Evolutionary conservation across 1,140 invertebrate genomes (phyloP), one percentile per base, ranked within the genome.

Genomic region (Drosophila tsacasi): DNA sequence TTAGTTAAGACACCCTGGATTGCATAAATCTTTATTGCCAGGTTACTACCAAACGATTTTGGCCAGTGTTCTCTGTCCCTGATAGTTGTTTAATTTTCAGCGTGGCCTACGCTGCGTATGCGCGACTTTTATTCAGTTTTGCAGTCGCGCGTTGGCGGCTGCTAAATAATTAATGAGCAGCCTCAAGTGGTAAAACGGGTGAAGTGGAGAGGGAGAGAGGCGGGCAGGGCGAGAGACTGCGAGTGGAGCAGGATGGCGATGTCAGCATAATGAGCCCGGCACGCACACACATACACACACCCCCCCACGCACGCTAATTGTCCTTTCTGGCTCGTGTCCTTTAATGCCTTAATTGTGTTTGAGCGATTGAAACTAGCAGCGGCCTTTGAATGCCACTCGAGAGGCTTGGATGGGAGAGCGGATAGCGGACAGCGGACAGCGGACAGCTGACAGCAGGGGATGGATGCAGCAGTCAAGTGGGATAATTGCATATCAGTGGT

Each of bases 111-210:
- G 63, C 63, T 74, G 84, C 84, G 84, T 87, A 87, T 87, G 66
- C 81, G 84, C 69, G 83, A 89, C 84, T 79, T 86, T 86, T 86
- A 76, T 76, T 54, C 72, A 52, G 77, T 76, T 61, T 78, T 90
- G 81, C 55, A 87, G 55, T 60, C 58, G n/a, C 40, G 57, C 74
- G 59, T 78, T 75, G 81, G 85, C 85, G 73, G 65, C 84, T 72
- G 77, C 66, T 89, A 89, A 84, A 90, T 89, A 87, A 87, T 87
- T 84, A 87, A 87, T 81, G 81, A 87, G 81, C 62, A 78, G 81
- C 74, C 76, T 73, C 74, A 82, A 86, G 42, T 78, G 71, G 57
- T 62, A 42, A 74, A 54, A 37, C 30, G 44, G 44, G 46, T 61
- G 65, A 46, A 27, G 21, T 19, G 30, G 17, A 17, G 21, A 27